phyloP scores from a whole-genome alignment of 2,888 invertebrate genomes.

The Apantesis nais region DNA sequence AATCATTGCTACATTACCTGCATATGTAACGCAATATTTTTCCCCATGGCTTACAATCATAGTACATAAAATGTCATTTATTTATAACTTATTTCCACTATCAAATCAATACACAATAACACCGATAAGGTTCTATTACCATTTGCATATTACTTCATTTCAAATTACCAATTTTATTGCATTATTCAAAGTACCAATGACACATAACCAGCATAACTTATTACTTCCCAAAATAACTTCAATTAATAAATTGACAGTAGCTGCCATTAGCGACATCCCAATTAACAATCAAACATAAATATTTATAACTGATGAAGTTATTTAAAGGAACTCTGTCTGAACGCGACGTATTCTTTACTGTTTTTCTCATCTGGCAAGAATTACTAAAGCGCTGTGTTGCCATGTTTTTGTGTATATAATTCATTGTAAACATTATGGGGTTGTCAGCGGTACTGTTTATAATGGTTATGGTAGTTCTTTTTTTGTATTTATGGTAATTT shows the following conservation, averaged over 20 bases:
- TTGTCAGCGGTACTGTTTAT: constrained; percentile 54
- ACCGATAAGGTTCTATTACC: constrained; percentile 7
- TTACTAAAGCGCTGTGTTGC: constrained; percentile 54
- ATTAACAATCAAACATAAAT: constrained; percentile 31
- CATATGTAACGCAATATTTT: not conserved
- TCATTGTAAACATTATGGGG: constrained; percentile 54
- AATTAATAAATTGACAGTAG: constrained; percentile 23
- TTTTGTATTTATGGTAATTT: constrained; percentile 46
- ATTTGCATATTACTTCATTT: constrained; percentile 14
- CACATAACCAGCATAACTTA: constrained; percentile 10
- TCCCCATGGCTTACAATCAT: not conserved
- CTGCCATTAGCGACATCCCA: constrained; percentile 24
- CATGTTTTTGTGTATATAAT: constrained; percentile 55
- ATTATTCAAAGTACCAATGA: not conserved
- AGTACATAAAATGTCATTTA: not conserved
- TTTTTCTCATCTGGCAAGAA: constrained; percentile 50
- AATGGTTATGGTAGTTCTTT: constrained; percentile 47
- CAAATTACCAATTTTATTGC: constrained; percentile 10
- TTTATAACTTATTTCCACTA: not conserved
- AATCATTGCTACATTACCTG: not conserved
- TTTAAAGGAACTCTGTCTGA: constrained; percentile 42
- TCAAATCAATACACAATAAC: constrained; percentile 12
- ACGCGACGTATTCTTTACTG: constrained; percentile 41
- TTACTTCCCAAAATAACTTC: constrained; percentile 14
- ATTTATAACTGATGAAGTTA: constrained; percentile 43